Evolutionary conservation across 2,888 invertebrate genomes (phyloP).

Genomic region (Dimorphilus gyrociliatus): DNA sequence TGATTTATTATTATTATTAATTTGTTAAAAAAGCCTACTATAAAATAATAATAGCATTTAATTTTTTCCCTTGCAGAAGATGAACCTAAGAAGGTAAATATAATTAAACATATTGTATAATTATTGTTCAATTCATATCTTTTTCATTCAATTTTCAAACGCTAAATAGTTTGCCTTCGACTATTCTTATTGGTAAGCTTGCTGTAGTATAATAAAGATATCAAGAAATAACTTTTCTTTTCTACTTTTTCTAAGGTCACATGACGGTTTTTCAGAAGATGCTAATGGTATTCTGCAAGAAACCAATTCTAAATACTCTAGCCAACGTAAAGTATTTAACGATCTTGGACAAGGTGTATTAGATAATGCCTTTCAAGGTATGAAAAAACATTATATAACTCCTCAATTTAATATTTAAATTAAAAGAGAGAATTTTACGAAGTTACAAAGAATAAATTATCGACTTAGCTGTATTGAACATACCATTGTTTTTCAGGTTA

Average conservation of each 20-base stretch:
- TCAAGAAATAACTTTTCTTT: background rate
- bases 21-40: background rate
- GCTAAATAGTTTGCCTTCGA: slow-evolving; percentile 33
- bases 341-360: slow-evolving; percentile 36
- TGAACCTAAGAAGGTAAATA: slow-evolving; percentile 12
- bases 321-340: slow-evolving; percentile 32
- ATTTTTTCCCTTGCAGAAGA: slow-evolving; percentile 9
- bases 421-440: too few species aligned
- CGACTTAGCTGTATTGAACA: too few species aligned
- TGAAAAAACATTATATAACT: background rate
- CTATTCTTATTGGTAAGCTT: slow-evolving; percentile 37
- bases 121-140: background rate
- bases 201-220: slow-evolving; percentile 1
- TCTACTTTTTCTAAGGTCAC: slow-evolving; percentile 25
- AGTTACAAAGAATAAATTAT: too few species aligned
- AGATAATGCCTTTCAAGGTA: slow-evolving; percentile 37
- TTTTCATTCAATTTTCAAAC: too few species aligned
- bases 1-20: too few species aligned
- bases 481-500: slow-evolving; percentile 22
- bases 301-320: slow-evolving; percentile 29
- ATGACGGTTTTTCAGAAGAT: slow-evolving; percentile 28
- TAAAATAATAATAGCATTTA: background rate
- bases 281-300: slow-evolving; percentile 23
- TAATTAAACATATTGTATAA: background rate
- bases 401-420: too few species aligned